phyloP scores from a whole-genome alignment of 2,113 vertebrate species.

The Columbina picui region DNA sequence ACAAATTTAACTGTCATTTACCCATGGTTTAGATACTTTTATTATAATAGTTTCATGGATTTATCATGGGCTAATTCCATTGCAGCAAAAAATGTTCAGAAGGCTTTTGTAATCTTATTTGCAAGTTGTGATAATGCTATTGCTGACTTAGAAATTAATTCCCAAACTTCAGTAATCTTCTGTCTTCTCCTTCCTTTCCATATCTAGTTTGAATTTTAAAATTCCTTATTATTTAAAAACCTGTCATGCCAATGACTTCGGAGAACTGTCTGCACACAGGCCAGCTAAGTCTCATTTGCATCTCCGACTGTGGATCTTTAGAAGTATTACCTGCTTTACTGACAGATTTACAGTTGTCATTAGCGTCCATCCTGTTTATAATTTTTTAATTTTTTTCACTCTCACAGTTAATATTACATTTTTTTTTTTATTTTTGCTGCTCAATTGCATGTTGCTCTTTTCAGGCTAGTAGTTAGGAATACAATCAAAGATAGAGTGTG shows the following conservation, averaged over 20 bases:
- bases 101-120: constrained; percentile 56
- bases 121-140: constrained; percentile 17
- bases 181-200: neutral
- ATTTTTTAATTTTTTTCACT: neutral
- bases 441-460: neutral
- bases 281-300: neutral
- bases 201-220: neutral
- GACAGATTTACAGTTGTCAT: neutral
- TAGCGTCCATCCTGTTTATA: neutral
- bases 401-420: neutral
- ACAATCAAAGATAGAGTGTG: neutral
- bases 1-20: constrained; percentile 57
- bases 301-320: neutral
- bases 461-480: neutral
- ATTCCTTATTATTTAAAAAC: neutral
- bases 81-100: constrained; percentile 15
- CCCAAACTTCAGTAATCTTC: neutral
- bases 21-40: constrained; percentile 32
- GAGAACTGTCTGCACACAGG: neutral
- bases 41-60: constrained; percentile 40
- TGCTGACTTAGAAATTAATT: constrained; percentile 37
- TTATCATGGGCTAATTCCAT: constrained; percentile 35
- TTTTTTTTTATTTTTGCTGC: neutral
- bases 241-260: neutral
- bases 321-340: neutral